Base-by-base conservation (phyloP, 2,113 vertebrate species). In the Sitta europaea region DNA sequence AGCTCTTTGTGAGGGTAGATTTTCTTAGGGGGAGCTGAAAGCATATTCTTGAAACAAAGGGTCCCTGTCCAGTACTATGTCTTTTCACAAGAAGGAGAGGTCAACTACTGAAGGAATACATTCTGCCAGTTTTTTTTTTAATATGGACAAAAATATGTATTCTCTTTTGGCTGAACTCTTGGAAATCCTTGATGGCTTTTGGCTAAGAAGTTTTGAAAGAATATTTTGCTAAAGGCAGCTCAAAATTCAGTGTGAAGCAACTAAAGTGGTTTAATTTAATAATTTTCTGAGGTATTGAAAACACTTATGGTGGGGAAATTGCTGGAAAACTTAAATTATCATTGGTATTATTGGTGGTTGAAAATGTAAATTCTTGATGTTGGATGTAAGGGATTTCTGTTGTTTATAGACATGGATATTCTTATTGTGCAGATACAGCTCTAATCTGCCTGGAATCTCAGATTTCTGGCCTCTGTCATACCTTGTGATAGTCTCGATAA, bases 101-200 rank as follows among this genome's bases (percentile, higher is more conserved):
- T 91, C 90, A 96, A 88, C 93, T 95, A 90, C 92, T 90, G 86
- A 83, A 94, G 83, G 86, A 77, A 84, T 65, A 86, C 88, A 78
- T 74, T 67, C 48, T 76, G 75, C 86, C 75, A 86, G 75, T 94
- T 58, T 89, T 80, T 10, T 63, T 81, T 86, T 59, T 35, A 92
- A 86, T 63, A 83, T 48, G n/a, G 67, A 77, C 68, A 93, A 94
- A 96, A 92, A 88, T 71, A 95, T 63, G 38, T 93, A 78, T 90
- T 96, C 71, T 95, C 68, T 96, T 92, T 66, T 95, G 94, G 92
- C 82, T 95, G 95, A 92, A 92, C 96, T 95, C 92, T 95, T 92
- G 68, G 75, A 94, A 96, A 95, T 94, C 75, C 48, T 74, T 93
- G 40, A 94, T 90, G 67, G 23, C 27, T 95, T 96, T 92, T 96